These are phyloP conservation scores for Bradynema listronoti DNA, from an alignment of 1,140 invertebrate genomes.

Conservation along the genomic window DNA sequence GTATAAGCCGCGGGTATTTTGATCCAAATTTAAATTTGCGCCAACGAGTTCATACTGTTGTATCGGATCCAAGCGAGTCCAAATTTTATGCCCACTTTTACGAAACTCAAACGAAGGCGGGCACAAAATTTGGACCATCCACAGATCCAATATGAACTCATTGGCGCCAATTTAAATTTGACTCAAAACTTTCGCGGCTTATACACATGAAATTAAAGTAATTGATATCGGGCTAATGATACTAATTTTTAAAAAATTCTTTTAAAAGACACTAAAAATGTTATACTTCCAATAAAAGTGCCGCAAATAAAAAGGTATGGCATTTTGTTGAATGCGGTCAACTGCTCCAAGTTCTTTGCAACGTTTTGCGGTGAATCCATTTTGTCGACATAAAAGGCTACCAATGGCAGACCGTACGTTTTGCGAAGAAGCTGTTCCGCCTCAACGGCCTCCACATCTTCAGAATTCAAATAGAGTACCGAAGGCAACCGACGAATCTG, in stretches of 20 bases:
- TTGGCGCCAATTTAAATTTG: too few species aligned
- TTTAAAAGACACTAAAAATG: background rate
- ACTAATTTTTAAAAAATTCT: too few species aligned
- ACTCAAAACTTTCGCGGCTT: too few species aligned
- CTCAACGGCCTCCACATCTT: slow-evolving; percentile 29
- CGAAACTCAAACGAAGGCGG: too few species aligned
- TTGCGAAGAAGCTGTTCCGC: slow-evolving; percentile 49
- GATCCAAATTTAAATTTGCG: too few species aligned
- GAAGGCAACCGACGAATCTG: slow-evolving; percentile 56
- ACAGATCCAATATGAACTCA: background rate
- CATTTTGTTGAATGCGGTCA: slow-evolving; percentile 53
- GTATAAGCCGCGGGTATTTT: too few species aligned
- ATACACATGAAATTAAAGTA: too few species aligned
- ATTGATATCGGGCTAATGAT: background rate
- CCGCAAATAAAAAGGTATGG: slow-evolving; percentile 58
- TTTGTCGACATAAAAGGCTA: slow-evolving; percentile 57
- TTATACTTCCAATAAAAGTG: slow-evolving; percentile 57
- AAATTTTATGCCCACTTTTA: too few species aligned
- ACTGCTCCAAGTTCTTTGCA: slow-evolving; percentile 45
- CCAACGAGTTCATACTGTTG: too few species aligned
- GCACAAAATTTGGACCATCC: background rate
- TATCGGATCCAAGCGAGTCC: too few species aligned
- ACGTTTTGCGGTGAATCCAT: slow-evolving; percentile 48
- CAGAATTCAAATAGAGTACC: slow-evolving; percentile 53
- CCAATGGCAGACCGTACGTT: slow-evolving; percentile 53